These are phyloP conservation scores for Colletes latitarsis DNA, from an alignment of 1,140 invertebrate genomes.

Conservation along the genomic window DNA sequence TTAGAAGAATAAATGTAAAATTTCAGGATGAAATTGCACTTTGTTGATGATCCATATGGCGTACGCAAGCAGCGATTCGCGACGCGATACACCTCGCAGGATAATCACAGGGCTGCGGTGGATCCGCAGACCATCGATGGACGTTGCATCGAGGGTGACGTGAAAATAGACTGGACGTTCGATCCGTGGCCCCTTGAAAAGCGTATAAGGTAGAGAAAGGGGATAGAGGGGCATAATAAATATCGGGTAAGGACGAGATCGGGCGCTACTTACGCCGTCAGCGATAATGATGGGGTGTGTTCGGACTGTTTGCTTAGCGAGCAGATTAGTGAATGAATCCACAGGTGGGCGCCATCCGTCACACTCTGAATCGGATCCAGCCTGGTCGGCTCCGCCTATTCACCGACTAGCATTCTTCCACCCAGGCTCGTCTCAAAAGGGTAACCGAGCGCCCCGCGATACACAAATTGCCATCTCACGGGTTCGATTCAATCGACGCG, in stretches of 20 bases:
- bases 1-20: too few species aligned
- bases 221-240: conserved; percentile 69
- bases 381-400: conserved; percentile 62
- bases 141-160: conserved; percentile 71
- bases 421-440: conserved; percentile 52
- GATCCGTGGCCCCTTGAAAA: conserved; percentile 53
- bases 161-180: conserved; percentile 71
- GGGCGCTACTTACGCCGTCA: conserved; percentile 80
- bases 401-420: conserved; percentile 55
- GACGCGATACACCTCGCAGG: conserved; percentile 33
- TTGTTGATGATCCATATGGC: conserved; percentile 53
- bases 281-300: conserved; percentile 79
- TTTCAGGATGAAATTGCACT: too few species aligned
- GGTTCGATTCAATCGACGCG: conserved; percentile 22
- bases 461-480: conserved; percentile 24
- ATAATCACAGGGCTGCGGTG: conserved; percentile 59
- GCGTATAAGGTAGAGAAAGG: conserved; percentile 21
- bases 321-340: conserved; percentile 82
- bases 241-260: conserved; percentile 71
- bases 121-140: conserved; percentile 53
- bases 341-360: conserved; percentile 82
- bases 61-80: conserved; percentile 55
- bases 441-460: conserved; percentile 36
- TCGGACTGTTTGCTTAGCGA: conserved; percentile 81
- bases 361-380: conserved; percentile 71